Percentiles rank a stretch among this genome's conserved stretches.
phyloP scores from a whole-genome alignment of 2,113 vertebrate genomes.

The Carassius carassius region DNA sequence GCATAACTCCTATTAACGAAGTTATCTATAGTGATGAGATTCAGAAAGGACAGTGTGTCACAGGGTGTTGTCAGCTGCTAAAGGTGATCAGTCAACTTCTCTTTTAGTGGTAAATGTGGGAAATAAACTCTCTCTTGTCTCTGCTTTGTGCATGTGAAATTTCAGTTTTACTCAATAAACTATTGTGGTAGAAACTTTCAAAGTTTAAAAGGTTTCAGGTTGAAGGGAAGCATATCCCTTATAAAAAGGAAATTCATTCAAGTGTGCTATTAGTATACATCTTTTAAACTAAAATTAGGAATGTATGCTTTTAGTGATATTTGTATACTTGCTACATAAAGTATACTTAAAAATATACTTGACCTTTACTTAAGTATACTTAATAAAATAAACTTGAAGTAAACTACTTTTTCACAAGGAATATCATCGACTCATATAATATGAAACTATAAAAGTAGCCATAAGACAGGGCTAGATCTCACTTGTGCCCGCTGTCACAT shows the following conservation, averaged over 20 bases:
- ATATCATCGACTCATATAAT: neutral
- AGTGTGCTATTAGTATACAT: too few relatives aligned
- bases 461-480: neutral
- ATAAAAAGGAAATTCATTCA: too few relatives aligned
- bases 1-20: neutral
- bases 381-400: too few relatives aligned
- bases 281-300: too few relatives aligned
- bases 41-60: neutral
- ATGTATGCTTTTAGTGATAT: too few relatives aligned
- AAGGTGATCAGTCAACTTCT: neutral
- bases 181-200: slow-evolving; percentile 6
- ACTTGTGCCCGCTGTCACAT: too few relatives aligned
- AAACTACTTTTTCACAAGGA: too few relatives aligned
- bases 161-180: slow-evolving; percentile 29
- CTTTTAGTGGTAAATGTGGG: slow-evolving; percentile 1
- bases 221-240: neutral
- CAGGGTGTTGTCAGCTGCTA: slow-evolving; percentile 4
- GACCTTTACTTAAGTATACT: too few relatives aligned
- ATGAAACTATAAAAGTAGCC: neutral
- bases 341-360: too few relatives aligned
- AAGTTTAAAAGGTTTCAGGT: slow-evolving; percentile 11
- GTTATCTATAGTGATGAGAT: neutral
- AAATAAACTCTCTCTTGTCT: slow-evolving; percentile 28
- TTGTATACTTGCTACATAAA: too few relatives aligned
- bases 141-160: neutral